A percentile compares a stretch with the other conserved stretches of the same genome.
phyloP scores from a whole-genome alignment of 2,797 vertebrate species.

The Chaetodon trifasciatus region DNA sequence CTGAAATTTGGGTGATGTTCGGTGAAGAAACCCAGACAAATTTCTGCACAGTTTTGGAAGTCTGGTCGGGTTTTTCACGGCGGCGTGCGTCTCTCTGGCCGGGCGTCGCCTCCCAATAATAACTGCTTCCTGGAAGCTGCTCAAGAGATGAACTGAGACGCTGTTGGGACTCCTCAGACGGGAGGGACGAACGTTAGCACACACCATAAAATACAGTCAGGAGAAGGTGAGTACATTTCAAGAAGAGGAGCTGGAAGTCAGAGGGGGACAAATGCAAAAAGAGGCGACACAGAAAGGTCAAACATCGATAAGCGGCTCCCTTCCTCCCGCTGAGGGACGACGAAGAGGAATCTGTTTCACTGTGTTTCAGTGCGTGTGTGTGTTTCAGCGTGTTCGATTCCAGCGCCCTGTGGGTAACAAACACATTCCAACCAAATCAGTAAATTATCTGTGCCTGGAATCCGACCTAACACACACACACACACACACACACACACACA shows the following conservation, averaged over 20 bases:
- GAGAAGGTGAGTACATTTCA: not conserved
- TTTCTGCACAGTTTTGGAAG: slow-evolving; percentile 26
- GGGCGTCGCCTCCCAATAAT: slow-evolving; percentile 16
- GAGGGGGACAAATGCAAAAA: not conserved
- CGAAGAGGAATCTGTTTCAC: slow-evolving; percentile 35
- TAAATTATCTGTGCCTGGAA: slow-evolving; percentile 79
- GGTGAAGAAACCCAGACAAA: slow-evolving; percentile 56
- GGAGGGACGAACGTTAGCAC: not conserved
- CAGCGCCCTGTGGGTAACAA: slow-evolving; percentile 76
- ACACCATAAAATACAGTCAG: not conserved
- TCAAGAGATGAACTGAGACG: not conserved
- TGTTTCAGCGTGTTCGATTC: slow-evolving; percentile 48
- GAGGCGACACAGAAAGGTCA: slow-evolving; percentile 32
- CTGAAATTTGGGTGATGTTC: slow-evolving; percentile 58
- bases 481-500: not conserved
- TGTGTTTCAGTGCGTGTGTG: slow-evolving; percentile 36
- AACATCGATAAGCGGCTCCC: slow-evolving; percentile 37
- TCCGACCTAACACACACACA: slow-evolving; percentile 36
- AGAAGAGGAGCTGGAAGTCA: not conserved
- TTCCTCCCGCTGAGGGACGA: slow-evolving; percentile 48
- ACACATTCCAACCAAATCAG: slow-evolving; percentile 84
- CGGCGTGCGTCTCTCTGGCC: not conserved
- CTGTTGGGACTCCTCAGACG: not conserved
- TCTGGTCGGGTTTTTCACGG: slow-evolving; percentile 47
- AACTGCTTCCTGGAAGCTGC: slow-evolving; percentile 45